phyloP scores from a whole-genome alignment of 2,888 invertebrate genomes.

The Torymus auratus region DNA sequence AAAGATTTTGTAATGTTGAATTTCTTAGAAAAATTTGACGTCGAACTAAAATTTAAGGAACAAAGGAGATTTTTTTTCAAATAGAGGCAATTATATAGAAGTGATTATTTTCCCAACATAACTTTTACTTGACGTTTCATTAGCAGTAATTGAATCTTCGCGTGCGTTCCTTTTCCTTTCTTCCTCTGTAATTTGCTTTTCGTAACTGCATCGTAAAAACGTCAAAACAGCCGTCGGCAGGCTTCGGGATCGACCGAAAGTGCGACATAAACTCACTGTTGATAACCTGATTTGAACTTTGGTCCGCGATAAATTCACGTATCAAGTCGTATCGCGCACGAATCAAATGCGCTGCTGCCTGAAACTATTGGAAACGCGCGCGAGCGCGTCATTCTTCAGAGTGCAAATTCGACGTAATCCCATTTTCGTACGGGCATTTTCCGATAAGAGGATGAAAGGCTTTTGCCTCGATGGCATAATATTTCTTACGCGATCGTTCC shows the following conservation, averaged over 20 bases:
- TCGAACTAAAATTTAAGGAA: neutral
- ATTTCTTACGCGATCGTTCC: neutral
- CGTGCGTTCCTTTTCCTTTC: slow-evolving; percentile 2
- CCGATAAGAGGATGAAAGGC: neutral
- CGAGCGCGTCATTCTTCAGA: neutral
- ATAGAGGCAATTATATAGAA: slow-evolving; percentile 1
- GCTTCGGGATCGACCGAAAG: neutral
- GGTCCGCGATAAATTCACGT: slow-evolving; percentile 26
- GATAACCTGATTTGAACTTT: slow-evolving; percentile 36
- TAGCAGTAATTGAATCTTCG: slow-evolving; percentile 26
- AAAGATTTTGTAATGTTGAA: too few species aligned
- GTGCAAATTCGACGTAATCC: slow-evolving; percentile 6
- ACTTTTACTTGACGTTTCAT: slow-evolving; percentile 28
- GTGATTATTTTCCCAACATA: slow-evolving; percentile 7
- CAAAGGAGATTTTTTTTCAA: neutral
- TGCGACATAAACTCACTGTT: slow-evolving; percentile 10
- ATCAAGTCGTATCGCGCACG: neutral
- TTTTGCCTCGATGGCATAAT: neutral
- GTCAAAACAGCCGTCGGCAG: neutral
- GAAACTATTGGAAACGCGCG: slow-evolving; percentile 4
- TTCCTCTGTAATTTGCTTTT: neutral
- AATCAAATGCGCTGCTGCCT: slow-evolving; percentile 3
- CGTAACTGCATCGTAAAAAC: slow-evolving; percentile 30
- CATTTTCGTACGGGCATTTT: neutral
- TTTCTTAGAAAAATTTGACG: too few species aligned